Base-by-base conservation (phyloP, 2,888 invertebrate genomes). In the Merodon equestris region DNA sequence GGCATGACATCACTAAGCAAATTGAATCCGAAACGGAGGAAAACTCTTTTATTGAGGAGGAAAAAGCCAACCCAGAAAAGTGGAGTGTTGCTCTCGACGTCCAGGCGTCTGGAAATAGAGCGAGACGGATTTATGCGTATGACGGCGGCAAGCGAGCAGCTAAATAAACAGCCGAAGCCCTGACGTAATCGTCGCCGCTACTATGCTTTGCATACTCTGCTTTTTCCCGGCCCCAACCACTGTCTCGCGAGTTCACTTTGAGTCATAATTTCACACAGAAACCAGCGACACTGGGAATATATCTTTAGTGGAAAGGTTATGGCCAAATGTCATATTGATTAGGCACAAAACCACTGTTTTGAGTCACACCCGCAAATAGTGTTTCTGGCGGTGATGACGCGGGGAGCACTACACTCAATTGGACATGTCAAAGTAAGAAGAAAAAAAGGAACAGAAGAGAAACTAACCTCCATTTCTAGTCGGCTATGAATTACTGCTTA, bases 291-390 rank as follows among this genome's bases (percentile, higher is more conserved):
- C 27, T 7, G 7, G 1, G 14, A 44, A 0, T 44, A n/a, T 44
- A n/a, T 44, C 42, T 44, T 44, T 40, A 40, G 40, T n/a, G 40
- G 40, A 40, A 68, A 77, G 77, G 67, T 77, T 68, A 77, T 58
- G 72, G 77, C 15, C 77, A 68, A 63, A 73, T 77, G 77, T 66
- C 77, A 73, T 42, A 63, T 63, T 77, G 73, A 72, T 73, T 77
- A 73, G 72, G 50, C 67, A 73, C 66, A 72, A 76, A 72, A 66
- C n/a, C n/a, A 51, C 54, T 60, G 45, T 42, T 7, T 27, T 27
- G 72, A 77, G 67, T 77, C 77, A 77, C 73, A 77, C 67, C 77
- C 77, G 73, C 67, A 73, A 67, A 73, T 73, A 63, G 60, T 47
- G 60, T 71, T 15, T 4, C 27, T 15, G 61, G 56, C 34, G 13